Base-by-base conservation (phyloP, 2,797 vertebrate species). In the Borostomias antarcticus region DNA sequence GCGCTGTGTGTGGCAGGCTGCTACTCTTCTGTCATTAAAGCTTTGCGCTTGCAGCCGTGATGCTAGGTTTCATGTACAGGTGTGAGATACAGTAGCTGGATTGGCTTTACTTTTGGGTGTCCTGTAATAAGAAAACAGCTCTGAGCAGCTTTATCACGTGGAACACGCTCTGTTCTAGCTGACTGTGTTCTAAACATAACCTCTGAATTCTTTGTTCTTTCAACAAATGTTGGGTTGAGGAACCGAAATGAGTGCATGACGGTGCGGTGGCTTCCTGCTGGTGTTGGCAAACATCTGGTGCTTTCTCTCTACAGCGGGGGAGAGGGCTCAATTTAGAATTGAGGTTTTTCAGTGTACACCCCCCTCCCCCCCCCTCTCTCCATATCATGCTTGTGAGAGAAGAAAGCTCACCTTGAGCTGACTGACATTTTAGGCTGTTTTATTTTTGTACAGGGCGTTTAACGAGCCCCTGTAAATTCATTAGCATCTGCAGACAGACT, bases 241-340 rank as follows among this genome's bases (percentile, higher is more conserved):
- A 82, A 85, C 79, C 73, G 77, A 70, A 78, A 70, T 68, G 82
- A 79, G 77, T 88, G 82, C 73, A 82, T 87, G 76, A 81, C 62
- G 76, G 70, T 89, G 86, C 79, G 70, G 82, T 89, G 84, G 77
- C 74, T 83, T 82, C 76, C 76, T 79, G 76, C 75, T 78, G 77
- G 82, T 81, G 78, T 79, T 82, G 48, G 79, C 66, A 73, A 79
- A 80, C 82, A 83, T 76, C 76, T 71, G 70, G 72, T 70, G 75
- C 73, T 70, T 78, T 81, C 72, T 82, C 73, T 84, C 81, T 72
- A 75, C 25, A 28, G 48, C n/a, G n/a, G n/a, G 74, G 68, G 68
- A 74, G 69, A 51, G 29, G 58, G 66, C 68, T 72, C 68, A 61
- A 72, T 69, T 75, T 64, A 67, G 67, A 58, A 74, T 61, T 77